Conservation (phyloP, 2,888 invertebrate genomes). For the Andrena marginata region DNA sequence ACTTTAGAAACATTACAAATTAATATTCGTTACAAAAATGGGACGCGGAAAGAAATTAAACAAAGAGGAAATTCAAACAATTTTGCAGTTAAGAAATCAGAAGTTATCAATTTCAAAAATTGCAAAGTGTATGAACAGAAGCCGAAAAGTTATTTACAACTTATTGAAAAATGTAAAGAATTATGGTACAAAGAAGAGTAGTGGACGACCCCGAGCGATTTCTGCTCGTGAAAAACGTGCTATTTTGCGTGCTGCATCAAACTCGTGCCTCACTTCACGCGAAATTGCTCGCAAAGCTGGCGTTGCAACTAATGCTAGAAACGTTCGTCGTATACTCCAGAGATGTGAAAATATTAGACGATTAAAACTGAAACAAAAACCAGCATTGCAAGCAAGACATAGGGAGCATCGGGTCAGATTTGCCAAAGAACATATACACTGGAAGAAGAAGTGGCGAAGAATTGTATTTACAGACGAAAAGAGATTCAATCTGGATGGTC, state of each 20-base stretch:
- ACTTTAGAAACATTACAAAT: not conserved
- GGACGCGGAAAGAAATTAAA: not conserved
- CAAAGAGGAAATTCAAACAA: slow-evolving; percentile 1
- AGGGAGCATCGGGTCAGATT: slow-evolving; percentile 16
- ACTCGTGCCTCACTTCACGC: slow-evolving; percentile 2
- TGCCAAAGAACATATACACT: slow-evolving; percentile 1
- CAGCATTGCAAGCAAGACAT: not conserved
- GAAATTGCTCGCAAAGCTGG: slow-evolving; percentile 22
- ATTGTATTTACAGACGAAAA: too few species aligned
- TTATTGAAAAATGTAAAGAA: slow-evolving; percentile 8
- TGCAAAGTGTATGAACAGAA: not conserved
- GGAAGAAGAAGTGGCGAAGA: too few species aligned
- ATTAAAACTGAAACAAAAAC: slow-evolving; percentile 15
- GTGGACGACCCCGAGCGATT: not conserved
- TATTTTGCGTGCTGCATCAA: slow-evolving; percentile 20
- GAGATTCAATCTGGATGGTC: too few species aligned
- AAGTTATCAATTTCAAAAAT: not conserved
- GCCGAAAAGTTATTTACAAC: slow-evolving; percentile 11
- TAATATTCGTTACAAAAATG: not conserved
- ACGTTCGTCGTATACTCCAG: slow-evolving; percentile 18
- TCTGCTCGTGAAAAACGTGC: not conserved
- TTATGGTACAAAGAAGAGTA: slow-evolving; percentile 20
- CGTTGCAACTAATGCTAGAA: slow-evolving; percentile 16
- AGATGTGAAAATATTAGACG: slow-evolving; percentile 1
- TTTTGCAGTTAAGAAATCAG: not conserved